phyloP scores from a whole-genome alignment of 2,888 invertebrate species.

The Prosapia bicincta region DNA sequence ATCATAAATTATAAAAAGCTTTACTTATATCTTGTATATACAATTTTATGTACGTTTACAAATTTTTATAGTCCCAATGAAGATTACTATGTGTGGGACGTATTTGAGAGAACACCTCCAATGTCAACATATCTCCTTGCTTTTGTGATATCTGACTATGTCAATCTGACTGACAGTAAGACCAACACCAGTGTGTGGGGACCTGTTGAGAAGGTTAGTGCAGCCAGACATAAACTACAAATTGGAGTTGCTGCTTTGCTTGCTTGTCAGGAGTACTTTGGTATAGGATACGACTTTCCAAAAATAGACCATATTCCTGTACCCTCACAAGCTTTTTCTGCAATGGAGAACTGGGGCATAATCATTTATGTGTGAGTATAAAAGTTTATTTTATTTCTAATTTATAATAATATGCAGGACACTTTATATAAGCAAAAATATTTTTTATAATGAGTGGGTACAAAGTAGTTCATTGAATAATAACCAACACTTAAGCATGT shows the following conservation, averaged over 20 bases:
- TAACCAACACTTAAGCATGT: too few species aligned
- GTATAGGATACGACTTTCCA: slow-evolving; percentile 66
- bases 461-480: too few species aligned
- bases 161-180: background rate
- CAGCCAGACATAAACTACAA: slow-evolving; percentile 40
- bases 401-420: background rate
- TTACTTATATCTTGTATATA: too few species aligned
- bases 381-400: too few species aligned
- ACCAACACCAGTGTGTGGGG: slow-evolving; percentile 10
- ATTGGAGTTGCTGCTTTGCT: slow-evolving; percentile 70
- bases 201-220: slow-evolving; percentile 1
- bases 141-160: slow-evolving; percentile 45
- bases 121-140: slow-evolving; percentile 95
- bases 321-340: slow-evolving; percentile 75
- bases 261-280: slow-evolving; percentile 69
- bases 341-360: slow-evolving; percentile 83
- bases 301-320: slow-evolving; percentile 89
- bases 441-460: background rate
- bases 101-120: slow-evolving; percentile 67
- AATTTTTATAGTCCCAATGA: slow-evolving; percentile 54
- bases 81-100: slow-evolving; percentile 64
- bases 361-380: slow-evolving; percentile 65
- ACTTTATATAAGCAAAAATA: background rate
- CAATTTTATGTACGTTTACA: too few species aligned
- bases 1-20: too few species aligned